These are phyloP conservation scores for Marmota monax DNA, from an alignment of 2,113 vertebrate genomes.

Conservation along the genomic window DNA sequence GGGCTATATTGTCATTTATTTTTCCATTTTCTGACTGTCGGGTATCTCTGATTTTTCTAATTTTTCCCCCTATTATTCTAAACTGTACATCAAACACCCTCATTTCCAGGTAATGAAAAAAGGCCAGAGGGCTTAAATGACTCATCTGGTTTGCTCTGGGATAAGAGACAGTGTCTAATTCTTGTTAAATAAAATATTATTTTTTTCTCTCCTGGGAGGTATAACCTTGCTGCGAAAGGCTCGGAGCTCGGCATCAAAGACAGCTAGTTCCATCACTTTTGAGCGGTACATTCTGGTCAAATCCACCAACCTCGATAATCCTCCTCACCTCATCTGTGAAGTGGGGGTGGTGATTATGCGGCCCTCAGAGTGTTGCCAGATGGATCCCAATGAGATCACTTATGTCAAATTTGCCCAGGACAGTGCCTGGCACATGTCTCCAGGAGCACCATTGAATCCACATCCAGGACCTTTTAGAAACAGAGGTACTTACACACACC, in stretches of 20 bases:
- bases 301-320: neutral
- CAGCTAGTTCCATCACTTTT: neutral
- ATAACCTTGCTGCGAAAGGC: neutral
- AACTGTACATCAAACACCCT: slow-evolving; percentile 42
- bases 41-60: slow-evolving; percentile 24
- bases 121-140: slow-evolving; percentile 48
- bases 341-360: neutral
- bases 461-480: neutral
- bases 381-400: neutral
- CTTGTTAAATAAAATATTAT: slow-evolving; percentile 52
- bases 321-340: neutral
- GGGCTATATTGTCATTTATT: slow-evolving; percentile 17
- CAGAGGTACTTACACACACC: neutral
- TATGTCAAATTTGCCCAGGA: neutral
- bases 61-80: neutral
- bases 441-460: neutral
- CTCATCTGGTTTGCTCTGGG: slow-evolving; percentile 50
- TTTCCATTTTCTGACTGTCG: slow-evolving; percentile 34
- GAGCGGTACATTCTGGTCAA: neutral
- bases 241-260: neutral
- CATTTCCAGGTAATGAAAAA: slow-evolving; percentile 58
- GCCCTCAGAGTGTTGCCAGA: neutral
- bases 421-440: neutral
- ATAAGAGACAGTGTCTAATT: slow-evolving; percentile 25
- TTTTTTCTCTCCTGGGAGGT: neutral